A percentile compares a stretch with the other conserved stretches of the same genome.
These are phyloP conservation scores for Leptobrachium leishanense DNA, from an alignment of 2,113 vertebrate genomes.

Conservation along the genomic window DNA sequence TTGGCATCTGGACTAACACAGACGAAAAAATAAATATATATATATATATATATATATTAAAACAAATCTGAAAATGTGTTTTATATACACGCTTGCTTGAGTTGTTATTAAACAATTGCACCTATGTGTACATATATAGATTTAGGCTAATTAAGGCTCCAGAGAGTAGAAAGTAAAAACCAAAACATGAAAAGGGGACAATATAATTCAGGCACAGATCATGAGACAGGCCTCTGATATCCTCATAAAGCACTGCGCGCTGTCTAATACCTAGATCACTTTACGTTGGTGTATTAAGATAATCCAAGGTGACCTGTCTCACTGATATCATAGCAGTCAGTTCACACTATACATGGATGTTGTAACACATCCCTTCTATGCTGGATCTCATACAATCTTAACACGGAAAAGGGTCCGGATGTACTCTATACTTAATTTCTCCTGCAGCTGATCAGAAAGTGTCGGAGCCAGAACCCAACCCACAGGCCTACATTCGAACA, in stretches of 20 bases:
- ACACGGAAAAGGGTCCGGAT: slow-evolving; percentile 24
- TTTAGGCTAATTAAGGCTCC: background rate
- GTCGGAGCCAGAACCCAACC: slow-evolving; percentile 71
- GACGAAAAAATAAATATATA: too few species aligned
- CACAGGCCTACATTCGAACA: slow-evolving; percentile 82
- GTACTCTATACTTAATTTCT: slow-evolving; percentile 43
- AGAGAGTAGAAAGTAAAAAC: background rate
- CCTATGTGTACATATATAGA: too few species aligned
- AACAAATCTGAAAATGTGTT: too few species aligned
- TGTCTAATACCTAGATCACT: slow-evolving; percentile 39
- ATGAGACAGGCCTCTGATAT: background rate
- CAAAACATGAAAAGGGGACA: background rate
- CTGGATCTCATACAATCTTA: slow-evolving; percentile 15
- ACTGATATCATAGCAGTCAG: slow-evolving; percentile 11
- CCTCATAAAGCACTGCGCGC: slow-evolving; percentile 10
- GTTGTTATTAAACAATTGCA: too few species aligned
- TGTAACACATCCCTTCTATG: slow-evolving; percentile 33
- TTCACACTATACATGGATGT: slow-evolving; percentile 27
- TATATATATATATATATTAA: too few species aligned
- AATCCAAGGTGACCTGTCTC: slow-evolving; percentile 46
- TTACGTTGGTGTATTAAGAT: slow-evolving; percentile 43
- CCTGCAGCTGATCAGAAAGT: slow-evolving; percentile 73
- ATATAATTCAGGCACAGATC: background rate
- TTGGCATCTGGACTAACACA: too few species aligned
- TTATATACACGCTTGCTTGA: too few species aligned